Evolutionary conservation across 2,797 vertebrate species (phyloP).

Genomic region (Cephalopachus bancanus): DNA sequence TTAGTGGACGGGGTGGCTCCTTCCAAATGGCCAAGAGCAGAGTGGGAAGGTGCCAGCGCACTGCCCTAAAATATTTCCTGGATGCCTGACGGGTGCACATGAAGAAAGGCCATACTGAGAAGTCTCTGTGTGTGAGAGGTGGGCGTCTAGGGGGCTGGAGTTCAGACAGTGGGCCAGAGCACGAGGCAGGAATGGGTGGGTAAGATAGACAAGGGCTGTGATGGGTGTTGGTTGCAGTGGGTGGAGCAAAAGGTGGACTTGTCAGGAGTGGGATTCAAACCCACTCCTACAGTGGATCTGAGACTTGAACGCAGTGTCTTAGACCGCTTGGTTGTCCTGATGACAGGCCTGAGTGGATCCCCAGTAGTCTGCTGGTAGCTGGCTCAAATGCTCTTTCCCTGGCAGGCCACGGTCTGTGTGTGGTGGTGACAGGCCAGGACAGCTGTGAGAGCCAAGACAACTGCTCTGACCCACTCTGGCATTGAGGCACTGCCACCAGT

Average conservation of each 20-base stretch:
- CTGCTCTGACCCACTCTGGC: no score
- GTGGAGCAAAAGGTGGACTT: not conserved
- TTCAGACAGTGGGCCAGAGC: not conserved
- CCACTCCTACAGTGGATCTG: no score
- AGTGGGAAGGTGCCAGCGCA: not conserved
- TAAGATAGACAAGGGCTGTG: not conserved
- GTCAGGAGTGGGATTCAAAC: no score
- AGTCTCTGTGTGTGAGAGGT: not conserved
- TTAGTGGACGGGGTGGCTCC: not conserved
- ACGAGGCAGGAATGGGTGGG: not conserved
- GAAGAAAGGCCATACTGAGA: not conserved
- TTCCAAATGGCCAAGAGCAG: not conserved
- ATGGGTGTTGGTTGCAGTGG: not conserved
- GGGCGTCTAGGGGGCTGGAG: not conserved
- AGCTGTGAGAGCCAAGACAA: no score
- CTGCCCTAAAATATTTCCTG: not conserved
- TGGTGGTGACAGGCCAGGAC: no score
- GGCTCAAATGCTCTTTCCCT: no score
- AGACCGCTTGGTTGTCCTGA: no score
- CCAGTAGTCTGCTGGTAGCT: no score
- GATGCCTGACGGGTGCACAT: not conserved
- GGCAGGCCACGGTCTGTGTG: no score
- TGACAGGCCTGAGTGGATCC: no score
- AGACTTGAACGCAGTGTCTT: no score
- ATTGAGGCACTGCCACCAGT: no score